These are phyloP conservation scores for Philereme transversata DNA, from an alignment of 2,888 invertebrate species.

Conservation along the genomic window DNA sequence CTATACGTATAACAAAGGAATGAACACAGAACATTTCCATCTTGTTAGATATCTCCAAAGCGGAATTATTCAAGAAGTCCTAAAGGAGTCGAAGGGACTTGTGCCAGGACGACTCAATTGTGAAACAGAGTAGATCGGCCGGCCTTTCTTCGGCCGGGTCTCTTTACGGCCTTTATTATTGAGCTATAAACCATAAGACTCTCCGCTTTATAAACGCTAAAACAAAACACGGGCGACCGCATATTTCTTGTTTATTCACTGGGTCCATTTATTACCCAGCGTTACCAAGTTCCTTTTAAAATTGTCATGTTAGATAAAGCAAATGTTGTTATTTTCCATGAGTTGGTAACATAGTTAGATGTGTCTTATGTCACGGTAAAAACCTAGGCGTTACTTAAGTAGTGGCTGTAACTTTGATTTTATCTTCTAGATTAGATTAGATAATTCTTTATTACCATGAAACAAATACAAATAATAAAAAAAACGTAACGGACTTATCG, in stretches of 20 bases:
- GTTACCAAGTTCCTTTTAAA: background rate
- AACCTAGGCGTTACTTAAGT: no score
- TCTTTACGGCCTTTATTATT: constrained; percentile 76
- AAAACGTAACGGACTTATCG: no score
- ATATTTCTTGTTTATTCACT: constrained; percentile 70
- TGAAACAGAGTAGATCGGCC: constrained; percentile 59
- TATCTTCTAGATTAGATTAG: no score
- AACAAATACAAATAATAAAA: no score
- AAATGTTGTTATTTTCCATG: no score
- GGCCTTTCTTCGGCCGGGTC: constrained; percentile 49
- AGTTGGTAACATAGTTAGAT: no score
- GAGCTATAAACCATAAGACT: constrained; percentile 76
- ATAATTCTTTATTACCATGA: no score
- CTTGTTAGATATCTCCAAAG: constrained; percentile 50
- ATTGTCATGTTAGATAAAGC: no score
- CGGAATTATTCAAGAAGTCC: constrained; percentile 61
- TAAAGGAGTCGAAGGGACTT: constrained; percentile 60
- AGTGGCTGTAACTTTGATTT: no score
- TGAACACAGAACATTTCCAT: constrained; percentile 46
- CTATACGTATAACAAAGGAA: constrained; percentile 47
- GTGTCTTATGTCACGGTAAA: no score
- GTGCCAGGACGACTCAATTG: constrained; percentile 66
- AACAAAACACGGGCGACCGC: constrained; percentile 69
- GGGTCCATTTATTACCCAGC: background rate
- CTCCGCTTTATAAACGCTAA: constrained; percentile 69